Base-by-base conservation (phyloP, 2,888 invertebrate species). In the Pachydiplax longipennis region DNA sequence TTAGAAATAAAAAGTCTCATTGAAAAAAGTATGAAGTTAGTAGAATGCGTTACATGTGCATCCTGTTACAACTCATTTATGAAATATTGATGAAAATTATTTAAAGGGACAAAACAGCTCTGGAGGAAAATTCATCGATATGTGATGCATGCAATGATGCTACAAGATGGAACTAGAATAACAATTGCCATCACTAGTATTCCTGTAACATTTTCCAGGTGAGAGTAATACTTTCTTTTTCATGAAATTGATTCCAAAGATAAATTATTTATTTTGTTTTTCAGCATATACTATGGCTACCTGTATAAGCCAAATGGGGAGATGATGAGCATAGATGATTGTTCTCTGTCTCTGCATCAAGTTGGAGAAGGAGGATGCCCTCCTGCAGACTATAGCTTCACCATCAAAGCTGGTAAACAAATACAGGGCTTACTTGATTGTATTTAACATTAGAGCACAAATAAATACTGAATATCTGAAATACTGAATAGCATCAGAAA, bases 101-200 rank as follows among this genome's bases (percentile, higher is more conserved):
- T 87, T 90, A 92, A 25, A 91, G 94, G 96, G 95, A 58, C 94
- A 95, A 25, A 94, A 90, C 93, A 96, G 87, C 96, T 97, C 92
- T 97, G 97, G 97, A 95, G 95, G 90, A 95, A 95, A 91, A 95
- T 96, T 92, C 96, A 96, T 92, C 95, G 97, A 90, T 97, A 97
- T 93, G 96, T 95, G 4, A 94, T 97, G 91, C 97, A 97, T 93
- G 97, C 96, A 93, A 95, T 96, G 90, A 95, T 95, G 91, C 94
- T 96, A 15, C 96, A 96, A 92, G 96, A 97, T 93, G 97, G 97
- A 0, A 96, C 96, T 91, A 95, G 95, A 92, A 94, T 97, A 92
- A 95, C 95, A 91, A 95, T 97, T 12, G 96, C 96, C 22, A 94
- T 95, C 90, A 95, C 97, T 48, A 96, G 96, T 40, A 95, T 96